Base-by-base conservation (phyloP, 2,113 vertebrate species). In the Hydropotes inermis region DNA sequence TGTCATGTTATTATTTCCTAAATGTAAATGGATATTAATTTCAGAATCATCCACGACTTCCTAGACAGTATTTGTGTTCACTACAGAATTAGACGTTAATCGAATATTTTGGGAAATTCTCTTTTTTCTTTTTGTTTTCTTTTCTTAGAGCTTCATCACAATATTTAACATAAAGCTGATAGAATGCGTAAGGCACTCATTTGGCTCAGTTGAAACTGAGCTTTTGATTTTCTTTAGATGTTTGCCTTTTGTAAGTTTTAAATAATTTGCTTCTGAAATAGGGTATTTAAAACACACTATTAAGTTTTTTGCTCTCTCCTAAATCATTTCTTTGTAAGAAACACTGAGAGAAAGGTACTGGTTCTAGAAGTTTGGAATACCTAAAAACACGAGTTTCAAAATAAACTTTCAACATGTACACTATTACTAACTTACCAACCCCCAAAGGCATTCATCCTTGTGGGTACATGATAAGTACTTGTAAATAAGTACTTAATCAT, bases 1-100 rank as follows among this genome's bases (percentile, higher is more conserved):
- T 97, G 93, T 60, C 60, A 25, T 21, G 13, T 39, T 97, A 98
- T 97, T 98, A 95, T 45, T 94, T 25, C 93, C 50, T 82, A 96
- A 97, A 91, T 87, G 47, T 60, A 39, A 89, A 92, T 87, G 95
- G 57, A 79, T 89, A 87, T 70, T 87, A 84, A 76, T 97, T 97
- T 97, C 79, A 95, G 70, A 97, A 87, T 87, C n/a, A 83, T 27
- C 54, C 9, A 60, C 27, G 60, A 58, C 28, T 64, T 86, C 16
- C 92, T n/a, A 98, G 96, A 98, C 1, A 84, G 0, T 57, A 97
- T 28, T 74, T 96, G 28, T 81, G 76, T 36, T 47, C 86, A 45
- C 54, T 95, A 61, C 82, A 89, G 76, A 96, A 45, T 60, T 70
- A 45, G 64, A 87, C 67, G 91, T 90, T 74, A 95, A n/a, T 50